Evolutionary conservation across 2,797 vertebrate species (phyloP), one percentile per base, ranked within the genome.

Genomic region (Peromyscus attwateri): DNA sequence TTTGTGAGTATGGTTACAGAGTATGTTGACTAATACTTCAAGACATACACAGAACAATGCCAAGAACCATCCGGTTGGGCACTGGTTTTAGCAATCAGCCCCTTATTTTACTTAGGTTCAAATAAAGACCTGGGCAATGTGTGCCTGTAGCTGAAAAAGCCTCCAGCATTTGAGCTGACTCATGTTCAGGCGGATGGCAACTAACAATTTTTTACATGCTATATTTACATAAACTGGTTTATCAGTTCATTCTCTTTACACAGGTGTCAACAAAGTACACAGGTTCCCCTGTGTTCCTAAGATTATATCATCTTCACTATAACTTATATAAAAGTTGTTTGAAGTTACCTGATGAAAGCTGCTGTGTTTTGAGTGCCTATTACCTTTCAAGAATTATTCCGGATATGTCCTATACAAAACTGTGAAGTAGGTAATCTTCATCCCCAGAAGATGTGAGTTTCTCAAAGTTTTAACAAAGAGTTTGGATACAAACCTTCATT

Each of bases 261-360:
- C 0, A 85, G 60, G 90, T 19, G 23, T 17, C 81, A 77, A 11
- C 40, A 88, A 10, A 49, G n/a, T 34, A 37, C 10, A 71, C 7
- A 88, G 87, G 85, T 88, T 11, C 17, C 64, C 49, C 64, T 37
- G 0, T 60, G 34, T 81, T 75, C 37, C 82, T 52, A 77, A 95
- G 21, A 87, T 94, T 94, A 85, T 40, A 10, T 91, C 84, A 83
- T 23, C n/a, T 64, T 92, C 77, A 75, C 14, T 57, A 57, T 66
- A 52, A 89, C 34, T 80, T 95, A 73, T 6, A 37, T 37, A 87
- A 89, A 97, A 92, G 31, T 71, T 87, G 73, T 52, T 40, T 91
- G 29, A 29, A 89, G 81, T 80, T 93, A 64, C 34, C 31, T 77
- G 37, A 31, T 49, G 16, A 91, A 95, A 83, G 87, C 10, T 95